A percentile compares a stretch with the other conserved stretches of the same genome.
Conservation (phyloP, 1,140 invertebrate genomes). For the Psix sp. region DNA sequence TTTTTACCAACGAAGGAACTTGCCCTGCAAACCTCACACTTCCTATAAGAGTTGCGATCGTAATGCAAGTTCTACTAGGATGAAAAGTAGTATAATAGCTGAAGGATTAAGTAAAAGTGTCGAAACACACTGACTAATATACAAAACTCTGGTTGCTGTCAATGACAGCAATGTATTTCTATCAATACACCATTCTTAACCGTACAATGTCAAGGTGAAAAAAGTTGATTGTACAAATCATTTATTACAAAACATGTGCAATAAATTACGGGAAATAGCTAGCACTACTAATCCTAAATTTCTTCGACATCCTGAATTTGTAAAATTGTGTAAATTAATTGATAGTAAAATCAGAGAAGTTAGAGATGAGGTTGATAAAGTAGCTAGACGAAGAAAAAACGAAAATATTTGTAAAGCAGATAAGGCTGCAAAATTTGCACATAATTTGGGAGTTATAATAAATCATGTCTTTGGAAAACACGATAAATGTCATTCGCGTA, state of each 20-base stretch:
- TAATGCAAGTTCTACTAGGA: constrained; percentile 62
- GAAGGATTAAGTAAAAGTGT: constrained; percentile 67
- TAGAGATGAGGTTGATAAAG: constrained; percentile 5
- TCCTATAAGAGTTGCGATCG: constrained; percentile 62
- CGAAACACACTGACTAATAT: constrained; percentile 66
- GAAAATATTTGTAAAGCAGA: constrained; percentile 6
- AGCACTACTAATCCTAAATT: constrained; percentile 4
- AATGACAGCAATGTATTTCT: constrained; percentile 69
- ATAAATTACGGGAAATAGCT: constrained; percentile 2
- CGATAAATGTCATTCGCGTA: constrained; percentile 49
- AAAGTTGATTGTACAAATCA: constrained; percentile 22
- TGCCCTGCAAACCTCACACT: constrained; percentile 19
- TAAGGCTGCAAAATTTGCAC: constrained; percentile 44
- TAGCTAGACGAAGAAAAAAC: constrained; percentile 9
- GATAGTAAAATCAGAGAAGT: constrained; percentile 5
- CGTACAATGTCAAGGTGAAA: constrained; percentile 1
- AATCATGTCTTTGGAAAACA: constrained; percentile 69
- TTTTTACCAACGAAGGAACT: constrained; percentile 31
- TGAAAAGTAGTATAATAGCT: constrained; percentile 72
- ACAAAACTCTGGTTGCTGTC: constrained; percentile 69
- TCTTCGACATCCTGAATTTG: constrained; percentile 4
- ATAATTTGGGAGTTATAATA: constrained; percentile 60
- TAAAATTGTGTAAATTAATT: constrained; percentile 5
- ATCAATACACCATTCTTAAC: not conserved
- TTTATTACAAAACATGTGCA: constrained; percentile 15